Conservation (phyloP, 2,888 invertebrate species). For the Blera fallax region DNA sequence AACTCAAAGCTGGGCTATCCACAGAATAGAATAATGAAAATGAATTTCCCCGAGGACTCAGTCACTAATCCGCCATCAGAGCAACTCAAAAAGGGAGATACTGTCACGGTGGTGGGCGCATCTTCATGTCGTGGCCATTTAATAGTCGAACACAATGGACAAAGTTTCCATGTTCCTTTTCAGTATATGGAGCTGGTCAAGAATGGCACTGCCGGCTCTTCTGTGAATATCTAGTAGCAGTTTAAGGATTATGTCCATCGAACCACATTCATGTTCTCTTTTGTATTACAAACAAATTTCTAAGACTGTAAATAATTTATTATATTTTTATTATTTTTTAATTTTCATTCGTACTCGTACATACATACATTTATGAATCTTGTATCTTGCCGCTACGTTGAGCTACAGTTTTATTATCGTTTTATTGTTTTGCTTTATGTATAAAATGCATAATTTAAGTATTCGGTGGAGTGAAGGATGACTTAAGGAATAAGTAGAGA, state of each 20-base stretch:
- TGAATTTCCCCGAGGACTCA: conserved; percentile 89
- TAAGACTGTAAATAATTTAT: conserved; percentile 78
- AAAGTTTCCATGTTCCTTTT: conserved; percentile 90
- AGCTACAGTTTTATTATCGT: conserved; percentile 4
- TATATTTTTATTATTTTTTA: conserved; percentile 33
- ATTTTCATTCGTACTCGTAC: background rate
- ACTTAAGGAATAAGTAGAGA: conserved; percentile 28
- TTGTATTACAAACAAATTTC: conserved; percentile 56
- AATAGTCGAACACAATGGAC: conserved; percentile 90
- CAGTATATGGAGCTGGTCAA: conserved; percentile 89
- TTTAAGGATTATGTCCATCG: conserved; percentile 43
- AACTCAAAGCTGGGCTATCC: conserved; percentile 96
- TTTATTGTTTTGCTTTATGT: conserved; percentile 24
- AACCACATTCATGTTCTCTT: conserved; percentile 41
- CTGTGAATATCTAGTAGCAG: conserved; percentile 75
- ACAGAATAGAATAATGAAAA: conserved; percentile 94
- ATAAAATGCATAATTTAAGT: conserved; percentile 40
- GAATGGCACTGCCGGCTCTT: conserved; percentile 74
- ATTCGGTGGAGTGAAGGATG: conserved; percentile 30
- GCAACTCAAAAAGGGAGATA: conserved; percentile 90
- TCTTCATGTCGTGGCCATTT: conserved; percentile 93
- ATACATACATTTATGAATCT: background rate
- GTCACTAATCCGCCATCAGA: conserved; percentile 78
- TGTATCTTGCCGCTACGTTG: conserved; percentile 7
- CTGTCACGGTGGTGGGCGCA: conserved; percentile 93